phyloP scores from a whole-genome alignment of 2,113 vertebrate genomes.

The Leucopsar rothschildi region DNA sequence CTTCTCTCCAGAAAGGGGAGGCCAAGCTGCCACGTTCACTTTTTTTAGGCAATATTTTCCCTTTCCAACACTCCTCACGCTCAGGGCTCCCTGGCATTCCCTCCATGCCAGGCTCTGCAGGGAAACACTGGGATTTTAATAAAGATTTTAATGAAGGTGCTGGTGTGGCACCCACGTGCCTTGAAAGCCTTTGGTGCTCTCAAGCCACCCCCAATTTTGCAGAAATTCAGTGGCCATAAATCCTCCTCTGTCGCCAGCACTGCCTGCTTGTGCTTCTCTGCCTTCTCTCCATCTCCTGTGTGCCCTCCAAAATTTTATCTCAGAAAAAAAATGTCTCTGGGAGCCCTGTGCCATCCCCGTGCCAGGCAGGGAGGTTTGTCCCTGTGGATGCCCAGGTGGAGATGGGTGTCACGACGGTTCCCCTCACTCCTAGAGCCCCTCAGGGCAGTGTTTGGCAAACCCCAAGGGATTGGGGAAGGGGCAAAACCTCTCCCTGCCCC shows the following conservation, averaged over 20 bases:
- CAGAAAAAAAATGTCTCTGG: accelerated
- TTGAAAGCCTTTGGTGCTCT: accelerated
- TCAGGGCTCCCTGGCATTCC: not conserved
- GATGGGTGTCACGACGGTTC: not conserved
- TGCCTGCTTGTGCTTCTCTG: not conserved
- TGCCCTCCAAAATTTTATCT: not conserved
- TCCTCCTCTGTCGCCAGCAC: too few relatives aligned
- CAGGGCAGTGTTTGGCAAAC: not conserved
- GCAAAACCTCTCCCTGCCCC: too few relatives aligned
- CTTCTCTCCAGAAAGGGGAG: not conserved
- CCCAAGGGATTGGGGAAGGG: not conserved
- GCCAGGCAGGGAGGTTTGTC: not conserved
- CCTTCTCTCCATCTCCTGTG: not conserved
- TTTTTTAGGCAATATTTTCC: not conserved
- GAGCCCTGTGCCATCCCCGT: not conserved
- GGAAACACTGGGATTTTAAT: not conserved
- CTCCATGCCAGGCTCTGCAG: not conserved
- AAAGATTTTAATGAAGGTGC: not conserved
- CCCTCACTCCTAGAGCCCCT: not conserved
- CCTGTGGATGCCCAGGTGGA: not conserved
- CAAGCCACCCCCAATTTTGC: not conserved
- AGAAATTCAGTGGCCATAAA: not conserved
- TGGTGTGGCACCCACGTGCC: not conserved
- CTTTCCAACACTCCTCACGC: not conserved
- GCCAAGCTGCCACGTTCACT: not conserved